Evolutionary conservation across 2,113 vertebrate genomes (phyloP), one percentile per base, ranked within the genome.

Genomic region (Brienomyrus brachyistius): DNA sequence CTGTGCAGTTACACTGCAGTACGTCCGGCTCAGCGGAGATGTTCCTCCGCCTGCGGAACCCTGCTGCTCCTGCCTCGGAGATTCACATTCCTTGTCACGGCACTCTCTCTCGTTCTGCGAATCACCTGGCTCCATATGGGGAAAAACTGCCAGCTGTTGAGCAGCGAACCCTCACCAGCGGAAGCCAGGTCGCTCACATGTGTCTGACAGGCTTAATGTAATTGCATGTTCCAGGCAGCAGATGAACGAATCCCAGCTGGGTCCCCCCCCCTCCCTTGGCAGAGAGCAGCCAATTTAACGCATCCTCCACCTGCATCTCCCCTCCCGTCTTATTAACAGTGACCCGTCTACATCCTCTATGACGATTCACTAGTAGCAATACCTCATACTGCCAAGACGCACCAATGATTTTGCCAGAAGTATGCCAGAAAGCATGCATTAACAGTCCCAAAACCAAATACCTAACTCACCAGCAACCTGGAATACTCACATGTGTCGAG

Each of bases 401-500:
- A 80, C 4, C 70, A 19, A 5, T 6, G 15, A 35, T 17, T 35
- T 43, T 40, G 27, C 27, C 62, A 70, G 62, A 31, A 66, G 3
- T 35, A 19, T 40, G 62, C 27, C 62, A 70, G 62, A n/a, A 66
- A 77, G 35, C 5, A 40, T 5, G 13, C 15, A 17, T 15, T 19
- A 11, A 77, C 15, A 11, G 15, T 50, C 45, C 82, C 21, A 27
- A 9, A 21, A 48, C 11, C 45, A 90, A 48, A 70, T 6, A 51
- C 8, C 17, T 9, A 31, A 35, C 17, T 47, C 51, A 8, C 8
- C 35, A 80, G 74, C 45, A 43, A 85, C 31, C 31, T 80, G 15
- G 54, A 54, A 8, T 92, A 98, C 98, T 97, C 94, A 99, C 98
- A 98, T 92, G 96, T 98, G 92, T 99, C 98, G 94, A 99, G 96